Evolutionary conservation across 2,797 vertebrate species (phyloP).

Genomic region (Lindbergichthys nudifrons): DNA sequence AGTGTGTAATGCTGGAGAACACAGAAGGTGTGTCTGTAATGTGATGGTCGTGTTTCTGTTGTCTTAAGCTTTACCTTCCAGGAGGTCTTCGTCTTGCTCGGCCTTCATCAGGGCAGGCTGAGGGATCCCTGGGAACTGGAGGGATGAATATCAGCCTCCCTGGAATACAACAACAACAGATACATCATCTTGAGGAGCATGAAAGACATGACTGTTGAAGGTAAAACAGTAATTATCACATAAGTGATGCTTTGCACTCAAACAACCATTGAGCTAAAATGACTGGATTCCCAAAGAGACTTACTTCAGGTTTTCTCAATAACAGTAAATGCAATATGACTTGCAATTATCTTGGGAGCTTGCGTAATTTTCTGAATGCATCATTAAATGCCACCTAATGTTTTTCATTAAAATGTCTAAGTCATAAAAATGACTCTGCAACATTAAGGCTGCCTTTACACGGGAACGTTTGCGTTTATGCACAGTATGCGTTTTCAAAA

Average conservation of each 20-base stretch:
- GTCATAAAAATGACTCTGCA: constrained; percentile 50
- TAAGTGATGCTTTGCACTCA: neutral
- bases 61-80: constrained; percentile 73
- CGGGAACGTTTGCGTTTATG: too few species aligned
- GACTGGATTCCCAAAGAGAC: neutral
- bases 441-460: too few species aligned
- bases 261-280: neutral
- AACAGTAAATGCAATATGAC: neutral
- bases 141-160: constrained; percentile 67
- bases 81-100: constrained; percentile 68
- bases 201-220: neutral
- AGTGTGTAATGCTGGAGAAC: constrained; percentile 3
- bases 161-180: constrained; percentile 55
- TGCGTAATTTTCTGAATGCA: too few species aligned
- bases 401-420: neutral
- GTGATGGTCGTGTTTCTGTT: constrained; percentile 45
- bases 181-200: constrained; percentile 10
- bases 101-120: constrained; percentile 72
- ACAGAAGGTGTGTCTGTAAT: constrained; percentile 10
- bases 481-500: too few species aligned
- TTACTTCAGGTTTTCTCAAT: neutral
- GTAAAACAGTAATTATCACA: constrained; percentile 30
- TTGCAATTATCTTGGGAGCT: too few species aligned
- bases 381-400: too few species aligned
- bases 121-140: constrained; percentile 59